Conservation (phyloP, 2,888 invertebrate species). For the Melanostoma mellinum region DNA sequence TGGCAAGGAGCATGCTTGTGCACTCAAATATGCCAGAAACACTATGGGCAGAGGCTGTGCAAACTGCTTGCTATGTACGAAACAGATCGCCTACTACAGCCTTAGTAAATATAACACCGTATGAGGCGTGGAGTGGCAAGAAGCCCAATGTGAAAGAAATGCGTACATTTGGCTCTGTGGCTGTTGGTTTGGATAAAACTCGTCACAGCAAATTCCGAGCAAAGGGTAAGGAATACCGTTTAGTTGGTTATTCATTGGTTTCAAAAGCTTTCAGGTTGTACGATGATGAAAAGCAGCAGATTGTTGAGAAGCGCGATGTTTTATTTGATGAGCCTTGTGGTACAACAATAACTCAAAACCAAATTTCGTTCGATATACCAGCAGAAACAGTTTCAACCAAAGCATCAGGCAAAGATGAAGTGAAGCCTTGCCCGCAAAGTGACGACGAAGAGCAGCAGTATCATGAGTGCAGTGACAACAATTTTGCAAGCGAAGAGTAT, state of each 20-base stretch:
- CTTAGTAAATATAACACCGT: slow-evolving; percentile 40
- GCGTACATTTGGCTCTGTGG: slow-evolving; percentile 42
- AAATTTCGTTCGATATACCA: slow-evolving; percentile 37
- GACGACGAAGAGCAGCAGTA: slow-evolving; percentile 7
- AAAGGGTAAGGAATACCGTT: slow-evolving; percentile 26
- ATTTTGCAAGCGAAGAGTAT: slow-evolving; percentile 22
- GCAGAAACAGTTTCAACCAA: slow-evolving; percentile 17
- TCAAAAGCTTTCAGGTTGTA: slow-evolving; percentile 60
- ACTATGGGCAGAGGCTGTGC: slow-evolving; percentile 66
- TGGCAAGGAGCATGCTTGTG: slow-evolving; percentile 75
- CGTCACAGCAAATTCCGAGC: slow-evolving; percentile 32
- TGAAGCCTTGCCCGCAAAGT: not conserved
- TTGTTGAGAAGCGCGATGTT: slow-evolving; percentile 51
- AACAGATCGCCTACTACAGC: slow-evolving; percentile 40
- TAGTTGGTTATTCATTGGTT: slow-evolving; percentile 42
- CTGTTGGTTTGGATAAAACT: slow-evolving; percentile 33
- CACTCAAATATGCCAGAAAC: slow-evolving; percentile 72
- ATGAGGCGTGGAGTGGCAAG: slow-evolving; percentile 26
- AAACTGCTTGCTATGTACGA: slow-evolving; percentile 44
- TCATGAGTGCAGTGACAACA: not conserved
- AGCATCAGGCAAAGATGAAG: not conserved
- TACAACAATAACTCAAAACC: slow-evolving; percentile 5
- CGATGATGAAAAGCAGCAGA: slow-evolving; percentile 39
- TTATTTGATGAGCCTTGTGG: slow-evolving; percentile 45
- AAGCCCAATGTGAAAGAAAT: slow-evolving; percentile 55